These are phyloP conservation scores for Pseudoips prasinana DNA, from an alignment of 2,888 invertebrate species.

Conservation along the genomic window DNA sequence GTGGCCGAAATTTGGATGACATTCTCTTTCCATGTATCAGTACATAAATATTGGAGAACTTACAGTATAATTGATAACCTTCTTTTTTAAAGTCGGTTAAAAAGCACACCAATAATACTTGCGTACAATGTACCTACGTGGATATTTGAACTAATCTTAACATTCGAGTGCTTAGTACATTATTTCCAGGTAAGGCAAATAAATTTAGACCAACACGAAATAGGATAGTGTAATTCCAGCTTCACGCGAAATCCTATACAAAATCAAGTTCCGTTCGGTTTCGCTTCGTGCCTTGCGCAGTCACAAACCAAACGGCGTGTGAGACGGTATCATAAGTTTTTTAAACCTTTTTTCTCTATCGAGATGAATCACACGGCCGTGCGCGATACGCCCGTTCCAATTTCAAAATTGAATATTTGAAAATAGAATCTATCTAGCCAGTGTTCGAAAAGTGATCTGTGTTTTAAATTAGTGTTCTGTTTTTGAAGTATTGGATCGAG, in stretches of 20 bases:
- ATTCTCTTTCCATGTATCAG: too few species aligned
- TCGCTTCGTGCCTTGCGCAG: conserved; percentile 47
- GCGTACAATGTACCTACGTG: too few species aligned
- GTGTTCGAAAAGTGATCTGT: conserved; percentile 1
- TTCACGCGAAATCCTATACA: conserved; percentile 29
- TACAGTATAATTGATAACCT: too few species aligned
- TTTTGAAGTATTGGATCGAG: not conserved
- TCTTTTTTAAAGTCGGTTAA: too few species aligned
- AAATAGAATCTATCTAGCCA: conserved; percentile 11
- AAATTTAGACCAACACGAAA: conserved; percentile 1
- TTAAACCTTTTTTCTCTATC: conserved; percentile 43
- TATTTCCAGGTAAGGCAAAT: too few species aligned
- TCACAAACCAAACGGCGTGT: conserved; percentile 27
- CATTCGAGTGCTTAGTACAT: too few species aligned
- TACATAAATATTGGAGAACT: too few species aligned
- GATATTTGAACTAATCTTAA: too few species aligned
- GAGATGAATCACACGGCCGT: conserved; percentile 70
- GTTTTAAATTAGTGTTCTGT: conserved; percentile 6
- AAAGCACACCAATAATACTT: too few species aligned
- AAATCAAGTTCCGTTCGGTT: conserved; percentile 44
- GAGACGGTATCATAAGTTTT: conserved; percentile 13
- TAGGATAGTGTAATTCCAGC: not conserved
- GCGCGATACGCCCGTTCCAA: conserved; percentile 39
- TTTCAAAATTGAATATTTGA: conserved; percentile 32
- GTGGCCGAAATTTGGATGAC: too few species aligned